Conservation (phyloP, 2,888 invertebrate genomes). For the Meiosimyza platycephala region DNA sequence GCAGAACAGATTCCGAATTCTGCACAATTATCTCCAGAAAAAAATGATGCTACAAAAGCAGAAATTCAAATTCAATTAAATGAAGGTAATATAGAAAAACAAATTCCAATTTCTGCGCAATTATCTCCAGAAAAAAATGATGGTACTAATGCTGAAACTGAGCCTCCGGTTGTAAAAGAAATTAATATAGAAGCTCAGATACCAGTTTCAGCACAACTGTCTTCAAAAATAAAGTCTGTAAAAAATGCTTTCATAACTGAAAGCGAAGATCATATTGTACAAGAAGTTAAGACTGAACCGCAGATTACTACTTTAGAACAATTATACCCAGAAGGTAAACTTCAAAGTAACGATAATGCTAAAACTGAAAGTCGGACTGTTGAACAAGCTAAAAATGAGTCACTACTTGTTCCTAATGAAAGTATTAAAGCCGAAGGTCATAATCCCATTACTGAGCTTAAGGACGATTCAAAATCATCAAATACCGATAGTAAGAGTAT, state of each 20-base stretch:
- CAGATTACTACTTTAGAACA: background rate
- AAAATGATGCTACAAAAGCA: background rate
- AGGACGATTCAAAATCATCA: too few relatives aligned
- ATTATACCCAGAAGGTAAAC: background rate
- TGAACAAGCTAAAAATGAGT: background rate
- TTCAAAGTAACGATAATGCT: background rate
- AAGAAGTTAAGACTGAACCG: background rate
- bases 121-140: too few relatives aligned
- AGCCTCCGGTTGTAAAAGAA: background rate
- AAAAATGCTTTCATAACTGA: too few relatives aligned
- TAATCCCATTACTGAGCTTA: too few relatives aligned
- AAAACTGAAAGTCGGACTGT: background rate
- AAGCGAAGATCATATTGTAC: background rate
- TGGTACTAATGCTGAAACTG: background rate
- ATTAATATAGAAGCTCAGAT: too few relatives aligned
- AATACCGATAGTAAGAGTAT: too few relatives aligned
- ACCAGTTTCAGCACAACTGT: too few relatives aligned
- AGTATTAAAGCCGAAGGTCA: background rate
- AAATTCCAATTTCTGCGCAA: too few relatives aligned
- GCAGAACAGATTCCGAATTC: too few relatives aligned
- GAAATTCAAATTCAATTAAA: background rate
- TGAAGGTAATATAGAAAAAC: too few relatives aligned
- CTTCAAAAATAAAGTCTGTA: too few relatives aligned
- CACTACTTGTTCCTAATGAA: background rate
- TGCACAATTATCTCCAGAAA: too few relatives aligned